phyloP scores from a whole-genome alignment of 2,113 vertebrate genomes.

The Pseudopipra pipra region DNA sequence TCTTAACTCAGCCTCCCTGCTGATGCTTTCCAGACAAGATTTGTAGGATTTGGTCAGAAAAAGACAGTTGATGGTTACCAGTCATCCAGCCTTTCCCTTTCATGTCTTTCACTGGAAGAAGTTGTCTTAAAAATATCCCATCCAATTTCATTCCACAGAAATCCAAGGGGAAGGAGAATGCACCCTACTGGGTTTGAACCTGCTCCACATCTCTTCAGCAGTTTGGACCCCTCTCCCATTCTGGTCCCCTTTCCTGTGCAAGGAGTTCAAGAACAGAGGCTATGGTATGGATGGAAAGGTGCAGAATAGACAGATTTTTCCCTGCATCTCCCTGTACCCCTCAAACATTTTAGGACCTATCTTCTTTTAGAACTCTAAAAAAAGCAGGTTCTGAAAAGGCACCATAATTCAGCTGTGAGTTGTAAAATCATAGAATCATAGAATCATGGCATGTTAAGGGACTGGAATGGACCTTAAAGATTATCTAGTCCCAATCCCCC shows the following conservation, averaged over 20 bases:
- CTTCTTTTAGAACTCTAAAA: not conserved
- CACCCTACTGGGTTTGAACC: not conserved
- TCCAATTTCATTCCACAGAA: not conserved
- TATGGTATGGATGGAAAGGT: not conserved
- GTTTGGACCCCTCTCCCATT: not conserved
- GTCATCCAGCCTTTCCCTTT: not conserved
- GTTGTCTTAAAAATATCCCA: not conserved
- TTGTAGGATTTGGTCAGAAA: not conserved
- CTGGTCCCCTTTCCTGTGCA: not conserved
- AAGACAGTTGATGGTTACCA: not conserved
- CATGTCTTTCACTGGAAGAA: not conserved
- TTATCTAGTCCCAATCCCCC: not conserved
- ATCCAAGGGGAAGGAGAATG: not conserved
- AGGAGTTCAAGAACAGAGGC: not conserved
- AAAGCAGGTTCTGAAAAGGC: not conserved
- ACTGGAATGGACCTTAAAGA: not conserved
- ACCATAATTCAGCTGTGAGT: not conserved
- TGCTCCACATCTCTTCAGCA: not conserved
- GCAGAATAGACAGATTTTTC: not conserved
- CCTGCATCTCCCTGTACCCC: not conserved
- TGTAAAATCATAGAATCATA: not conserved
- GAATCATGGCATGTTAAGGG: not conserved
- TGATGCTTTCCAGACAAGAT: conserved; percentile 22
- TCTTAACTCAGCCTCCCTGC: conserved; percentile 19
- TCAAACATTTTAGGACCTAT: not conserved